Base-by-base conservation (phyloP, 2,113 vertebrate genomes). In the Oncorhynchus keta region DNA sequence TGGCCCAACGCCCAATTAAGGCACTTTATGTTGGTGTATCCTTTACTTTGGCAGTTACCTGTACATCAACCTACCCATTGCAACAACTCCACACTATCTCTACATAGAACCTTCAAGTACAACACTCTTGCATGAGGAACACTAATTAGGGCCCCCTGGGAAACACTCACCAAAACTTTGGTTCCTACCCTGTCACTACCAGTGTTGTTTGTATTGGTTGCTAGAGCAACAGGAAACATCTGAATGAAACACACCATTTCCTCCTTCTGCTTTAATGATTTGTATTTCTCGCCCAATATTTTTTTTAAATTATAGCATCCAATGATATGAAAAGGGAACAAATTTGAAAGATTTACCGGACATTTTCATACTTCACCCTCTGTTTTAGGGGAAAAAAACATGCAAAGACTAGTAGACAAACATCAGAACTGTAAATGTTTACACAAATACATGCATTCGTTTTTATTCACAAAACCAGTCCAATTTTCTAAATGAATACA, bases 401-500 rank as follows among this genome's bases (percentile, higher is more conserved):
- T 93, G 92, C 89, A 85, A 89, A 87, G 87, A 87, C 84, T 91
- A 88, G 81, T 81, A 81, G 92, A 95, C 91, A 94, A 94, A 95
- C 92, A 91, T 95, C 90, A 88, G 90, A 95, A 90, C 76, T 87
- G 93, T 93, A 93, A 92, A 94, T 95, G 93, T 93, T 94, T 96
- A 97, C 96, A 97, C 96, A 91, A 97, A 95, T 94, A 97, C 97
- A 99, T 99, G 97, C 97, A 97, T 97, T 98, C 94, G 93, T 97
- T 97, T 94, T 98, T 98, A 98, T 98, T 98, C 97, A 99, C 97
- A 97, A 98, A 98, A 96, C 89, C 96, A 96, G 95, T 96, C 95
- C 95, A 96, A 95, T 95, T 95, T 91, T 95, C 96, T 97, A 97
- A 96, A 98, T 96, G 93, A 97, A 97, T 97, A 97, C 97, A 99